A percentile compares a stretch with the other conserved stretches of the same genome.
Evolutionary conservation across 2,888 invertebrate species (phyloP).

Genomic region (Oxytorus armatus): DNA sequence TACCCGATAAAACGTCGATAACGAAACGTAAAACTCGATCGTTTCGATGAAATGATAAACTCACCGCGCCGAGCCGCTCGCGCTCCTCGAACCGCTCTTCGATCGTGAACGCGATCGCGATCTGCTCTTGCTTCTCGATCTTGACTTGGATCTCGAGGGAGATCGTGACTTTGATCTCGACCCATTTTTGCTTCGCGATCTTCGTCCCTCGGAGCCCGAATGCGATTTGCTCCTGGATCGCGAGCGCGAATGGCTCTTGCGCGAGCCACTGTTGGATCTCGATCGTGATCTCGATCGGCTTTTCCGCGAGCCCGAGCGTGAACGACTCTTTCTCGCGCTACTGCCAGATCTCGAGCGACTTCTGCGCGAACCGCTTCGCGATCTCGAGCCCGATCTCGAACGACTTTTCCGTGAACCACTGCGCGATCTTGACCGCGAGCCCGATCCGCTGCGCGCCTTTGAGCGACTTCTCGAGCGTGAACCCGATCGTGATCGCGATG

Average conservation of each 20-base stretch:
- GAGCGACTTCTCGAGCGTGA: conserved; percentile 76
- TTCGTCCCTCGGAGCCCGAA: conserved; percentile 79
- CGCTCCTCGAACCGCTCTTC: conserved; percentile 76
- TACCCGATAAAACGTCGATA: no score
- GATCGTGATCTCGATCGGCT: conserved; percentile 81
- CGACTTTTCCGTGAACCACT: conserved; percentile 83
- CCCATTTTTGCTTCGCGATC: conserved; percentile 71
- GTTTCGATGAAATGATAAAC: not conserved
- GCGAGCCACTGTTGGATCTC: conserved; percentile 80
- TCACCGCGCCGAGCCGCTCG: conserved; percentile 80
- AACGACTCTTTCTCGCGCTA: conserved; percentile 81
- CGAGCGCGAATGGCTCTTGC: conserved; percentile 83
- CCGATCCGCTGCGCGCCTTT: conserved; percentile 66
- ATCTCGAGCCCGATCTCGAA: conserved; percentile 77
- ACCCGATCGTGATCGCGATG: conserved; percentile 78
- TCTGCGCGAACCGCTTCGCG: conserved; percentile 75
- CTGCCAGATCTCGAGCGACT: conserved; percentile 78
- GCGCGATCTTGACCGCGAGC: conserved; percentile 80
- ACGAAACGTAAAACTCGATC: not conserved
- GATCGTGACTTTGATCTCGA: conserved; percentile 63
- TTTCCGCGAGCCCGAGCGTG: conserved; percentile 69
- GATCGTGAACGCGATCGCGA: conserved; percentile 79
- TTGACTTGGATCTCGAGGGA: conserved; percentile 73
- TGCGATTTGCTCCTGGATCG: conserved; percentile 83
- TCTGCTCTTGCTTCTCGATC: conserved; percentile 74